Base-by-base conservation (phyloP, 2,113 vertebrate species). In the Blennius ocellaris region DNA sequence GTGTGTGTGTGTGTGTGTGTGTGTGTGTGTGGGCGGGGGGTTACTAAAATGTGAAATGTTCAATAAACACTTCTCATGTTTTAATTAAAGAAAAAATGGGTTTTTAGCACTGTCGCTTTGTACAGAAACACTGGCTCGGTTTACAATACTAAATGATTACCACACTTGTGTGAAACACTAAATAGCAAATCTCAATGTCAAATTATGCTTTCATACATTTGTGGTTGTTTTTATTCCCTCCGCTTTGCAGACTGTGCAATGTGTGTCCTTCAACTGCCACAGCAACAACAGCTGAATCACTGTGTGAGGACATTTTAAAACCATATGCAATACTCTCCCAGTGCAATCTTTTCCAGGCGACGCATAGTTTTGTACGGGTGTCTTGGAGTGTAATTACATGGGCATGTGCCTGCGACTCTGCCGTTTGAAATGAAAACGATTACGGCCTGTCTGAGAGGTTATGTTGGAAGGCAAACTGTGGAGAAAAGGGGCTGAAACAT, bases 281-380 rank as follows among this genome's bases (percentile, higher is more conserved):
- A 49, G 49, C 40, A 56, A 63, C 41, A 61, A 55, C 70, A 69
- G 55, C 9, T 11, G 60, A 64, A 59, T 50, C 55, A 57, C 56
- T 66, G 6, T 53, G 54, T 81, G 73, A 50, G 47, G 53, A 62
- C 54, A 58, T 80, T 69, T 69, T 73, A 68, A 76, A 69, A 67
- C 63, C 62, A 75, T 58, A 62, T 78, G 76, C 53, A 63, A 69
- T 68, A 70, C 50, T 75, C 55, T 49, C 60, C 51, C 38, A 41
- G 66, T 15, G 75, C 30, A 52, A 82, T 77, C n/a, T 69, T 73
- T 64, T 14, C n/a, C 11, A 57, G 52, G 38, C 45, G 54, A 36
- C 72, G 59, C 73, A 77, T 78, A 81, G 81, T 72, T 63, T 64
- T 74, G 70, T 71, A 75, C 3, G 6, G 66, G 36, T 76, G 48